Evolutionary conservation across 2,113 vertebrate species (phyloP).

Genomic region (Zingel zingel): DNA sequence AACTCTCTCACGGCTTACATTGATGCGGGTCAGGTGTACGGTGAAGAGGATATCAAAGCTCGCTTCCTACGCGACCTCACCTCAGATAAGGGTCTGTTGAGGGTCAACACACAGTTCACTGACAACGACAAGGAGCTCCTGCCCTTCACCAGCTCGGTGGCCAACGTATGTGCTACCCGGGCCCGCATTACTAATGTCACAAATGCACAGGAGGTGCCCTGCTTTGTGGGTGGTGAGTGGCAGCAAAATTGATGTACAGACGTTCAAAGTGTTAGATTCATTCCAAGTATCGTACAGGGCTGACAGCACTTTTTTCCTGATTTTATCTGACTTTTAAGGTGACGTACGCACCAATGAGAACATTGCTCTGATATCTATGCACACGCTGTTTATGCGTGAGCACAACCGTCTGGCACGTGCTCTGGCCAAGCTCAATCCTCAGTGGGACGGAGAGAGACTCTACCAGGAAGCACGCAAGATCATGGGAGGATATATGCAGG

Average conservation of each 20-base stretch:
- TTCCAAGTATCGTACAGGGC: neutral
- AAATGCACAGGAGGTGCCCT: constrained; percentile 71
- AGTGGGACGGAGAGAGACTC: constrained; percentile 79
- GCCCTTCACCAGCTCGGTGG: constrained; percentile 68
- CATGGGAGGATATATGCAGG: constrained; percentile 80
- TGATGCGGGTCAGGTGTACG: constrained; percentile 81
- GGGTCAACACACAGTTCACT: constrained; percentile 65
- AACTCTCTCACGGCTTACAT: constrained; percentile 82
- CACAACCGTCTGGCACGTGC: constrained; percentile 82
- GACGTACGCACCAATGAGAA: constrained; percentile 79
- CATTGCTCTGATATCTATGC: constrained; percentile 74
- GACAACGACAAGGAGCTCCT: constrained; percentile 80
- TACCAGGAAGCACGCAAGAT: constrained; percentile 86
- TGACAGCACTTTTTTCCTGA: neutral
- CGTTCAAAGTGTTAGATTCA: neutral
- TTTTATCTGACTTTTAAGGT: constrained; percentile 56
- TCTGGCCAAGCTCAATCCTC: constrained; percentile 76
- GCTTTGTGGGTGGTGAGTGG: constrained; percentile 81
- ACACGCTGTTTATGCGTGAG: constrained; percentile 82
- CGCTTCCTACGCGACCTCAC: constrained; percentile 66
- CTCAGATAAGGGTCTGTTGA: constrained; percentile 75
- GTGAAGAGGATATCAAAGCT: constrained; percentile 68
- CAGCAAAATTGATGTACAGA: neutral
- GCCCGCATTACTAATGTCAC: constrained; percentile 46
- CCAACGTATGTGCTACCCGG: constrained; percentile 73